Conservation (phyloP, 2,797 vertebrate genomes). For the Halcyon leucocephala region DNA sequence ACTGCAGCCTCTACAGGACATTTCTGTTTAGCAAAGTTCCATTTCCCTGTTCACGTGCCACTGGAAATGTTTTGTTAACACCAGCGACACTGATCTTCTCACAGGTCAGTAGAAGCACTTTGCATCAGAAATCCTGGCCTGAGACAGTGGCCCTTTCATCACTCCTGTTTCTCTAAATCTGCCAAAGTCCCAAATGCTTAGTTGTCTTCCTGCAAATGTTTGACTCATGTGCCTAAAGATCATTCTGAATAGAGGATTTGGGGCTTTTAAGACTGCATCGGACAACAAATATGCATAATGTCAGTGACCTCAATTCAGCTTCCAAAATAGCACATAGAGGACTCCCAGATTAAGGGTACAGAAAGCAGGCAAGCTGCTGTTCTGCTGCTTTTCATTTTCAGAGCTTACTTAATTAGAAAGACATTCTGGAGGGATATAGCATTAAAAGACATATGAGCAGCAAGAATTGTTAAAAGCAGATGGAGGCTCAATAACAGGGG, state of each 20-base stretch:
- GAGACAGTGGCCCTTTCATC: not conserved
- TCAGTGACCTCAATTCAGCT: conserved; percentile 58
- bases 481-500: conserved; percentile 32
- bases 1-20: not conserved
- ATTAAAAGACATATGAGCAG: conserved; percentile 19
- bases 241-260: conserved; percentile 38
- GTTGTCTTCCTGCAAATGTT: conserved; percentile 47
- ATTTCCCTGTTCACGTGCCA: not conserved
- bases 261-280: conserved; percentile 50
- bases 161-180: not conserved
- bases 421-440: conserved; percentile 51
- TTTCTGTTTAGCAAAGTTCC: not conserved
- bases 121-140: not conserved
- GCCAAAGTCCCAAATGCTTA: not conserved
- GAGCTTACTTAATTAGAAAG: conserved; percentile 63
- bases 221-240: conserved; percentile 34
- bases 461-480: conserved; percentile 57
- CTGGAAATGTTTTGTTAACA: not conserved
- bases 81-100: not conserved
- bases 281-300: conserved; percentile 65
- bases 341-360: conserved; percentile 50
- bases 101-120: not conserved
- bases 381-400: conserved; percentile 62
- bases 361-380: conserved; percentile 44
- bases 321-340: conserved; percentile 62